Evolutionary conservation across 2,888 invertebrate genomes (phyloP), one percentile per base, ranked within the genome.

Genomic region (Sipha maydis): DNA sequence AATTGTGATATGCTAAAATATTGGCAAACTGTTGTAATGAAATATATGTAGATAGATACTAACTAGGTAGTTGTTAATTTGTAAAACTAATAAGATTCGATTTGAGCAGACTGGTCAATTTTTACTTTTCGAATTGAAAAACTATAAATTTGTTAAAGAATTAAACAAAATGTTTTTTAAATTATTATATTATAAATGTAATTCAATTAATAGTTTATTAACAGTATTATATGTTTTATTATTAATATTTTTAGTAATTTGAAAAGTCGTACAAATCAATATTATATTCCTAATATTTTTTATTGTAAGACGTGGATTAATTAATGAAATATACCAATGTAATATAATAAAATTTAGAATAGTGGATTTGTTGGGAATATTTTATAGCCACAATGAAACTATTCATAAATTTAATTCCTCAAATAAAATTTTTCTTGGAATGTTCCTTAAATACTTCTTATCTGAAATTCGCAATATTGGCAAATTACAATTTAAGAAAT

Each of bases 1-100:
- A 86, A 86, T 86, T 88, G 88, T 88, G 88, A 88, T 88, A 88
- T 88, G 88, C 88, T 76, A 88, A 88, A 88, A 61, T 82, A 75
- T 75, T 88, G 69, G 88, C 88, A 80, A 82, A 82, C 54, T 88
- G 41, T 88, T 88, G 67, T 80, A 79, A 79, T 73, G 86, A 56
- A 85, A 71, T 86, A 73, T 78, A 48, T 82, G 82, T 88, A 88
- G 56, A 88, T 88, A 82, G 61, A 80, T 8, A 88, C 75, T 88
- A 86, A 86, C 75, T 88, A 88, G 80, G 82, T 88, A 88, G 73
- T 76, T 76, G 41, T 73, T 88, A 88, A 82, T 82, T 82, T 75
- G 41, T 80, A 82, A 38, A 82, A 88, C 67, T 88, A 88, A 88
- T 82, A 75, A 61, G 56, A 76, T 88, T 76, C 76, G 17, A 80